A percentile compares a stretch with the other conserved stretches of the same genome.
These are phyloP conservation scores for Caenorhabditis parvicauda DNA, from an alignment of 2,888 invertebrate genomes.

Conservation along the genomic window DNA sequence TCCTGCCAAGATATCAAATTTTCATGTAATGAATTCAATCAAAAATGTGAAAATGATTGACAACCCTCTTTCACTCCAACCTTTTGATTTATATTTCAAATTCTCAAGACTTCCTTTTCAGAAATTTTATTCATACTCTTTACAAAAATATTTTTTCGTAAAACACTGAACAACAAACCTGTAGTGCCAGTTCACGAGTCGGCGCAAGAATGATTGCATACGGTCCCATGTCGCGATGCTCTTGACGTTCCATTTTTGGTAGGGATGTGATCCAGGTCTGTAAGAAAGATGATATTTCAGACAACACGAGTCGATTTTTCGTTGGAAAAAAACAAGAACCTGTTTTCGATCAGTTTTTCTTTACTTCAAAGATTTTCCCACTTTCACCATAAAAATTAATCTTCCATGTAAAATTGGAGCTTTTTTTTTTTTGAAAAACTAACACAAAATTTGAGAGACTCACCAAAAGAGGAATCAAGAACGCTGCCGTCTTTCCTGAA, in stretches of 20 bases:
- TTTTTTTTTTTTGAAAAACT: too few species aligned
- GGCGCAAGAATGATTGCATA: conserved; percentile 98
- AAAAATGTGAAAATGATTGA: too few species aligned
- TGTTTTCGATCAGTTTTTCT: neutral
- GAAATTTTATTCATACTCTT: too few species aligned
- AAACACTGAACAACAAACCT: conserved; percentile 11
- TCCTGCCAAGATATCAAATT: neutral
- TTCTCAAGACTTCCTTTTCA: too few species aligned
- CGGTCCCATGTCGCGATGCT: conserved; percentile 72
- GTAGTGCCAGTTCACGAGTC: conserved; percentile 71
- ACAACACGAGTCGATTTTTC: neutral
- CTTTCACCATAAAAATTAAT: neutral
- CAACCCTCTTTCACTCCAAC: neutral
- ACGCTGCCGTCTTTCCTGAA: conserved; percentile 96
- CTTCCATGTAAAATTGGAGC: too few species aligned
- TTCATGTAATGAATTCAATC: too few species aligned
- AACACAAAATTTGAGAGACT: neutral
- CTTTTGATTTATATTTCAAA: neutral
- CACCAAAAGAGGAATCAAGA: conserved; percentile 89
- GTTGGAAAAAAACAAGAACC: neutral
- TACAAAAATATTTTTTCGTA: neutral
- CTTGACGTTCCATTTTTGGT: conserved; percentile 80
- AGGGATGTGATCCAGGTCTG: conserved; percentile 86
- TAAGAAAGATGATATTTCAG: neutral
- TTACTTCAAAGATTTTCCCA: too few species aligned